Evolutionary conservation across 2,888 invertebrate genomes (phyloP), one percentile per base, ranked within the genome.

Genomic region (Allophyes oxyacanthae): DNA sequence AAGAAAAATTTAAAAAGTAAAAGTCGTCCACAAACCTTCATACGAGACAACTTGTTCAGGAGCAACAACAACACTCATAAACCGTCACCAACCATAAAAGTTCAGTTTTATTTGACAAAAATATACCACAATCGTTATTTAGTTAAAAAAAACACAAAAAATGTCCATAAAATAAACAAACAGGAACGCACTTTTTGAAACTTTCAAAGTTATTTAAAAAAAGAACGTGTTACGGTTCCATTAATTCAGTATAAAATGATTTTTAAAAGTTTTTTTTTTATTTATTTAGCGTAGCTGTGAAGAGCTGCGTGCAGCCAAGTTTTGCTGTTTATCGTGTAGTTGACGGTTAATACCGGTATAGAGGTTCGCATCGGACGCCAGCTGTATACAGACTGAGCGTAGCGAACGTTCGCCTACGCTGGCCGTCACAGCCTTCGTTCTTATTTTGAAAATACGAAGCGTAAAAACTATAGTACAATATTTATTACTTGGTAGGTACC

Each of bases 331-430:
- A 49, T 66, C 81, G 79, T 77, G 54, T 70, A 55, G 61, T 70
- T 72, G 44, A 41, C 45, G 54, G 50, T 57, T 57, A 37, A 48
- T 46, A 75, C 74, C 75, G 48, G 46, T 46, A 61, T 44, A 54
- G 65, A 53, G 76, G 85, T 84, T 80, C 81, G 78, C 72, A 66
- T 75, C 73, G 75, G 58, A 49, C 78, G 83, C 75, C 71, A 48
- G 82, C 77, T 79, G 72, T 71, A 52, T 74, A 70, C 68, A 61
- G 75, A 83, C 81, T 82, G 85, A 82, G 72, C 67, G 71, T 44
- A 34, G 56, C 49, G 36, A 58, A 49, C 60, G 72, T 51, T 53
- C 68, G 64, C 52, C 66, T 61, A 64, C 64, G 54, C 54, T 49
- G 45, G 45, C 45, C 37, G 48, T 43, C 52, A 61, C 45, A 62